Percentiles rank a stretch among this genome's conserved stretches.
phyloP scores from a whole-genome alignment of 1,140 invertebrate genomes.

The Heterodera schachtii region DNA sequence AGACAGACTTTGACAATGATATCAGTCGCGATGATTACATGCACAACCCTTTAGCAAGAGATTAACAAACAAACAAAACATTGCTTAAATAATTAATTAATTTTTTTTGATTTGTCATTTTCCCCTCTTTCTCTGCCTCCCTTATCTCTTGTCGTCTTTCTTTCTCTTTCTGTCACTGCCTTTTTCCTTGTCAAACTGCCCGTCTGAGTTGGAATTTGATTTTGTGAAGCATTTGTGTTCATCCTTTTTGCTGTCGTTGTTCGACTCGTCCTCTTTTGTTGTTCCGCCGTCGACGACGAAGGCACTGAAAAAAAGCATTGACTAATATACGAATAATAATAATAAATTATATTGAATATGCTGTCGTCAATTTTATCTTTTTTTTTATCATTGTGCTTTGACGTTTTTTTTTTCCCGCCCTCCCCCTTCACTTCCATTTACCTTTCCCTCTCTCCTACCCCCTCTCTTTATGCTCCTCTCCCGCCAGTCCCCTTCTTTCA shows the following conservation, averaged over 20 bases:
- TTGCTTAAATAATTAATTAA: background rate
- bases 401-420: too few relatives aligned
- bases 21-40: too few relatives aligned
- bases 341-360: too few relatives aligned
- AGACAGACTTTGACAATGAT: too few relatives aligned
- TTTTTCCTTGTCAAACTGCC: background rate
- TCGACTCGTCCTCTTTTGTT: conserved; percentile 1
- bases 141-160: background rate
- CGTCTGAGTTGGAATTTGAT: background rate
- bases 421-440: too few relatives aligned
- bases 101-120: background rate
- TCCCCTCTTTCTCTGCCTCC: background rate
- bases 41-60: background rate
- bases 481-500: too few relatives aligned
- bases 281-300: background rate
- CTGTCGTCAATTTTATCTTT: too few relatives aligned
- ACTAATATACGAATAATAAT: too few relatives aligned
- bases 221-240: background rate
- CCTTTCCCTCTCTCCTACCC: too few relatives aligned
- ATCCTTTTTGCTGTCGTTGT: conserved; percentile 14
- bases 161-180: background rate
- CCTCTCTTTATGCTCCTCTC: too few relatives aligned
- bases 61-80: background rate
- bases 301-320: background rate
- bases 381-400: too few relatives aligned